A percentile compares a stretch with the other conserved stretches of the same genome.
Evolutionary conservation across 2,888 invertebrate genomes (phyloP).

Genomic region (Pemphredon lugubris): DNA sequence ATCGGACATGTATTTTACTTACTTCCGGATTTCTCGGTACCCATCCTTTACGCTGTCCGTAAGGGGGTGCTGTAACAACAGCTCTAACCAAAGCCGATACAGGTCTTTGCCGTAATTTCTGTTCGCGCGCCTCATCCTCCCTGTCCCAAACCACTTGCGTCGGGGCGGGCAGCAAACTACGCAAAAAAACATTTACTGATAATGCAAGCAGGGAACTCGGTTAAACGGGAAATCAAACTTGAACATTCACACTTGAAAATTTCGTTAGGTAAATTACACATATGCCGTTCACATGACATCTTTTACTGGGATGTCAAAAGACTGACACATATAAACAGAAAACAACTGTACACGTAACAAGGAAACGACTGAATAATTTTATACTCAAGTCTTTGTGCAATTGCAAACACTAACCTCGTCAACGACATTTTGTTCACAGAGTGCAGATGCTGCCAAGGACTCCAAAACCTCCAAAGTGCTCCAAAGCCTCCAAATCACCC

Average conservation of each 20-base stretch:
- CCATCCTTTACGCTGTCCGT: constrained; percentile 97
- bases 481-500: too few relatives aligned
- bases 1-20: too few relatives aligned
- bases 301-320: too few relatives aligned
- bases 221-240: neutral
- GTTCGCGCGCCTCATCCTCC: constrained; percentile 89
- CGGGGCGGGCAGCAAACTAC: constrained; percentile 92
- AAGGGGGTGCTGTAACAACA: constrained; percentile 93
- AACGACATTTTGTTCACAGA: constrained; percentile 60
- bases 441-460: too few relatives aligned
- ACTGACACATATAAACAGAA: too few relatives aligned
- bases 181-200: neutral
- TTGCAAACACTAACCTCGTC: constrained; percentile 43
- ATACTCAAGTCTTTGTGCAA: too few relatives aligned
- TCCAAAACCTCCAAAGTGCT: too few relatives aligned
- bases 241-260: neutral
- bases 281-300: too few relatives aligned
- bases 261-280: neutral
- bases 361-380: too few relatives aligned
- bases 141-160: constrained; percentile 94
- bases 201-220: neutral
- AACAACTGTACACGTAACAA: too few relatives aligned
- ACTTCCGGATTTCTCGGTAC: constrained; percentile 91
- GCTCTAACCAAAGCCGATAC: constrained; percentile 88
- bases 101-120: constrained; percentile 82